Percentiles rank a stretch among this genome's conserved stretches.
Evolutionary conservation across 2,797 vertebrate genomes (phyloP).

Genomic region (Distichodus sexfasciatus): DNA sequence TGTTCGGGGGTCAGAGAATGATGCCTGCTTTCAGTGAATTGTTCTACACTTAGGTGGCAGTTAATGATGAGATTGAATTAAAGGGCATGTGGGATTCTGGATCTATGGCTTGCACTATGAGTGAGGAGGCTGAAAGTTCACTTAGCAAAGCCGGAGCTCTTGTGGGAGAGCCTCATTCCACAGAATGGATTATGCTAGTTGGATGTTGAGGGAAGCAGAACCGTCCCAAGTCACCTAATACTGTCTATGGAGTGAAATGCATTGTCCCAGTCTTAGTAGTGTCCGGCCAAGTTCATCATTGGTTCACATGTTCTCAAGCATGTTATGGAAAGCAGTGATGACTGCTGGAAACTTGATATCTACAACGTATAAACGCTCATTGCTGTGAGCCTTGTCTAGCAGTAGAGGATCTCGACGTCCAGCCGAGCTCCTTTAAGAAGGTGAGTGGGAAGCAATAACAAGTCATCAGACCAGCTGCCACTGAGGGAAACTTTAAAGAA

Average conservation of each 20-base stretch:
- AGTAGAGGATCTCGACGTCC: too few species aligned
- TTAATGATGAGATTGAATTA: slow-evolving; percentile 32
- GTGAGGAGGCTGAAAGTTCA: too few species aligned
- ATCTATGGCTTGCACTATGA: slow-evolving; percentile 39
- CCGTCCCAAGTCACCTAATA: slow-evolving; percentile 13
- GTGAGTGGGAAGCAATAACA: too few species aligned
- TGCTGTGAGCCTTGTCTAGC: too few species aligned
- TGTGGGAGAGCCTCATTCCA: too few species aligned
- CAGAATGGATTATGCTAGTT: not conserved
- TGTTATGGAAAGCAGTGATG: not conserved
- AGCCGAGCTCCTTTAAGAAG: too few species aligned
- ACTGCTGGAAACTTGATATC: slow-evolving; percentile 2
- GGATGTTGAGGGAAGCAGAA: slow-evolving; percentile 26
- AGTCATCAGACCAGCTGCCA: too few species aligned
- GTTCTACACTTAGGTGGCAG: slow-evolving; percentile 31
- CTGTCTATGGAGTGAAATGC: slow-evolving; percentile 11
- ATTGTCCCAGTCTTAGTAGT: slow-evolving; percentile 22
- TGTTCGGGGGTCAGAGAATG: slow-evolving; percentile 26
- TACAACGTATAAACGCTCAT: too few species aligned
- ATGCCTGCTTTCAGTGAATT: slow-evolving; percentile 26
- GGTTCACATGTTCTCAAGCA: slow-evolving; percentile 34
- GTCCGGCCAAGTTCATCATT: slow-evolving; percentile 37
- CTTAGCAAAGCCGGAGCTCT: not conserved
- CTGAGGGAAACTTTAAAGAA: too few species aligned
- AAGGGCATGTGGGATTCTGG: slow-evolving; percentile 36